Evolutionary conservation across 2,113 vertebrate genomes (phyloP).

Genomic region (Nothocercus julius): DNA sequence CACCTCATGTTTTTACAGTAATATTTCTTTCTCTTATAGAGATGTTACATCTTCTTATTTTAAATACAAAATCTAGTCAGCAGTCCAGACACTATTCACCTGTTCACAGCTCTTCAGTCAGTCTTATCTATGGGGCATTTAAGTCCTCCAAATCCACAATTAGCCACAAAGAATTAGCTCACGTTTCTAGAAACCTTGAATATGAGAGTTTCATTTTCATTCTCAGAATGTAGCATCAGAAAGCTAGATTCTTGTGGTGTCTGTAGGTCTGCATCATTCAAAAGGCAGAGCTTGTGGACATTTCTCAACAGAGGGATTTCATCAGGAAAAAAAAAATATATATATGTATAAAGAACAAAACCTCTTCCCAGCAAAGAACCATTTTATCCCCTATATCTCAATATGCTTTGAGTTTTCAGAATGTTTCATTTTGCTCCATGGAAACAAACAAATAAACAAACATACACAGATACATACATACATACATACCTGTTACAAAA

Average conservation of each 20-base stretch:
- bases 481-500: background rate
- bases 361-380: background rate
- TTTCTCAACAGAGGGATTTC: background rate
- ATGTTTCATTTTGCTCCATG: background rate
- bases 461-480: background rate
- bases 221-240: background rate
- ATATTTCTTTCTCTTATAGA: background rate
- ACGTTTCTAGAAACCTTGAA: background rate
- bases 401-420: background rate
- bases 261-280: background rate
- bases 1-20: background rate
- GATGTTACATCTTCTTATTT: background rate
- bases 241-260: background rate
- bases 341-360: background rate
- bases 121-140: background rate
- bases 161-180: background rate
- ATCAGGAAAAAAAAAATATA: background rate
- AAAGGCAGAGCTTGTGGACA: background rate
- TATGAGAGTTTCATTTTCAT: background rate
- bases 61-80: background rate
- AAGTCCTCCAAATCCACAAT: background rate
- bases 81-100: background rate
- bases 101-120: background rate
- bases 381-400: background rate
- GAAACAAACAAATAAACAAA: background rate